Conservation (phyloP, 2,797 vertebrate species). For the Lagorchestes hirsutus region DNA sequence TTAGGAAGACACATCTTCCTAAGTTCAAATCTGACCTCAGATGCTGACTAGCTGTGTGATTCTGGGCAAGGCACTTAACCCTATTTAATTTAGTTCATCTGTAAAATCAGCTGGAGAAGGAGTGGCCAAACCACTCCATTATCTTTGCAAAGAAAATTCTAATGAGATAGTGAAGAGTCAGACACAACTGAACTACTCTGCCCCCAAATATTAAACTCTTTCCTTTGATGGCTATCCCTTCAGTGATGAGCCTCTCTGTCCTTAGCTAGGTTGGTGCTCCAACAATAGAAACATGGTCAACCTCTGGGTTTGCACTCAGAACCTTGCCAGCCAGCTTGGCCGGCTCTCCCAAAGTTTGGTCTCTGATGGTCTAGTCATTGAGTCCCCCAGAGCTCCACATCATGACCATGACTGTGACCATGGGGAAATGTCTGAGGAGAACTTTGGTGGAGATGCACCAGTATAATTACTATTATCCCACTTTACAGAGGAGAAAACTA, state of each 20-base stretch:
- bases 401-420: not conserved
- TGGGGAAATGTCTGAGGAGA: not conserved
- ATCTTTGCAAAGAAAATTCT: not conserved
- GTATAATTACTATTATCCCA: not conserved
- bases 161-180: not conserved
- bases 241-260: not conserved
- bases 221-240: not conserved
- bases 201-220: not conserved
- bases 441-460: not conserved
- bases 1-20: not conserved
- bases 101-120: not conserved
- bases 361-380: not conserved
- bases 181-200: not conserved
- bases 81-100: conserved; percentile 1
- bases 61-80: not conserved
- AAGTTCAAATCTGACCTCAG: not conserved
- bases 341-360: not conserved
- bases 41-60: not conserved
- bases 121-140: not conserved
- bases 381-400: not conserved
- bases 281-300: not conserved
- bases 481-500: not conserved
- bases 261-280: not conserved
- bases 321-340: not conserved
- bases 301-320: not conserved